A percentile compares a stretch with the other conserved stretches of the same genome.
Conservation (phyloP, 2,888 invertebrate genomes). For the Sesia apiformis region DNA sequence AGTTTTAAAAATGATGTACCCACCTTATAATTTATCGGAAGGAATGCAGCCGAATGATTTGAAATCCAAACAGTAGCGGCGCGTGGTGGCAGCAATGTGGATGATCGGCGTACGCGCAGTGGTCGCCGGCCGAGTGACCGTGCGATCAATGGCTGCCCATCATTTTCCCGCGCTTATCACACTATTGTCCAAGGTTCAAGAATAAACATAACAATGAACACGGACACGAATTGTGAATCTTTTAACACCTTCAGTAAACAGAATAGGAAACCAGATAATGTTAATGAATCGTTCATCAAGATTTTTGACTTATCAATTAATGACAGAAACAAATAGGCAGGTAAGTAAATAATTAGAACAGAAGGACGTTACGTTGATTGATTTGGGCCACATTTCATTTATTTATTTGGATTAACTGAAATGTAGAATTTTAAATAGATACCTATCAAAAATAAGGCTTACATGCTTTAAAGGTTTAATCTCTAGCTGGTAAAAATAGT, state of each 20-base stretch:
- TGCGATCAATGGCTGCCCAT: neutral
- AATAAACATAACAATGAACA: slow-evolving; percentile 5
- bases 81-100: too few relatives aligned
- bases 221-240: neutral
- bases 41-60: slow-evolving; percentile 5
- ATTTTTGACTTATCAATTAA: too few relatives aligned
- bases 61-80: slow-evolving; percentile 1
- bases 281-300: neutral
- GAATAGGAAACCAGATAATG: neutral
- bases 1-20: neutral
- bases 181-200: slow-evolving; percentile 49
- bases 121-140: slow-evolving; percentile 17
- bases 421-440: too few relatives aligned
- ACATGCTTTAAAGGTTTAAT: too few relatives aligned
- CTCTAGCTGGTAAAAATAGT: too few relatives aligned
- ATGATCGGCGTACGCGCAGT: slow-evolving; percentile 8
- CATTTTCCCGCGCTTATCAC: slow-evolving; percentile 36
- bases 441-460: too few relatives aligned
- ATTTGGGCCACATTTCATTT: too few relatives aligned
- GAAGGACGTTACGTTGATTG: too few relatives aligned
- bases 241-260: slow-evolving; percentile 15
- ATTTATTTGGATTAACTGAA: too few relatives aligned
- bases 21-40: slow-evolving; percentile 16
- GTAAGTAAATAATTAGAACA: too few relatives aligned
- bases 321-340: too few relatives aligned